Percentiles rank a stretch among this genome's conserved stretches.
Evolutionary conservation across 2,113 vertebrate genomes (phyloP).

Genomic region (Chascanopsetta lugubris): DNA sequence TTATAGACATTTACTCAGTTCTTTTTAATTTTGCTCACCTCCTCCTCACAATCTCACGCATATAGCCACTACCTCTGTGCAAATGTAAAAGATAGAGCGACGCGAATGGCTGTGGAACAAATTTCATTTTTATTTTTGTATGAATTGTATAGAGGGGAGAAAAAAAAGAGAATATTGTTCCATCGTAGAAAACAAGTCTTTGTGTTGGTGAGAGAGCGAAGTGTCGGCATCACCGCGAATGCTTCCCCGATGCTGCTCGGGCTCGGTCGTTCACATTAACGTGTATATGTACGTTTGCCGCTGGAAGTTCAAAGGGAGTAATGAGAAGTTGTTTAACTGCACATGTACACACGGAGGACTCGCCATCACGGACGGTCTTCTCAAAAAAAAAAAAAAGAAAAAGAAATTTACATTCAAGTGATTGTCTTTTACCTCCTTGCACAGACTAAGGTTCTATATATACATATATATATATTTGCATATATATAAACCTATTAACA

Average conservation of each 20-base stretch:
- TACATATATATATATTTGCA: constrained; percentile 72
- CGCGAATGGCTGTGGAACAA: constrained; percentile 66
- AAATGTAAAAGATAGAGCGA: constrained; percentile 73
- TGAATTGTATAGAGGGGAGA: constrained; percentile 74
- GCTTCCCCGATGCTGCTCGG: constrained; percentile 69
- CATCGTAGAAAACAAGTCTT: constrained; percentile 65
- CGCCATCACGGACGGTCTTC: constrained; percentile 47
- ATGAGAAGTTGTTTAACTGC: constrained; percentile 49
- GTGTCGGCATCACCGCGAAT: constrained; percentile 54
- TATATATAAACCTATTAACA: constrained; percentile 80
- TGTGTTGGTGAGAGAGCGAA: constrained; percentile 57
- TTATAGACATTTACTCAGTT: constrained; percentile 82
- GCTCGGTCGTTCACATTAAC: constrained; percentile 48
- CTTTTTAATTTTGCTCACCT: constrained; percentile 73
- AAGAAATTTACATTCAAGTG: constrained; percentile 68
- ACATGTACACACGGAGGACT: constrained; percentile 68
- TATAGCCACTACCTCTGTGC: constrained; percentile 86
- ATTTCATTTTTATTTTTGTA: constrained; percentile 81
- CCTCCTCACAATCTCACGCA: constrained; percentile 60
- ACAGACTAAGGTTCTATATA: constrained; percentile 80
- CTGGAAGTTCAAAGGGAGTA: constrained; percentile 53
- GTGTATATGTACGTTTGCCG: constrained; percentile 59
- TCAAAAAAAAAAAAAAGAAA: constrained; percentile 50
- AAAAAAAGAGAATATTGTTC: constrained; percentile 60
- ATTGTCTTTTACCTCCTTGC: constrained; percentile 84